Base-by-base conservation (phyloP, 64 coral and sea anemone genomes). In the Platygyra sinensis region DNA sequence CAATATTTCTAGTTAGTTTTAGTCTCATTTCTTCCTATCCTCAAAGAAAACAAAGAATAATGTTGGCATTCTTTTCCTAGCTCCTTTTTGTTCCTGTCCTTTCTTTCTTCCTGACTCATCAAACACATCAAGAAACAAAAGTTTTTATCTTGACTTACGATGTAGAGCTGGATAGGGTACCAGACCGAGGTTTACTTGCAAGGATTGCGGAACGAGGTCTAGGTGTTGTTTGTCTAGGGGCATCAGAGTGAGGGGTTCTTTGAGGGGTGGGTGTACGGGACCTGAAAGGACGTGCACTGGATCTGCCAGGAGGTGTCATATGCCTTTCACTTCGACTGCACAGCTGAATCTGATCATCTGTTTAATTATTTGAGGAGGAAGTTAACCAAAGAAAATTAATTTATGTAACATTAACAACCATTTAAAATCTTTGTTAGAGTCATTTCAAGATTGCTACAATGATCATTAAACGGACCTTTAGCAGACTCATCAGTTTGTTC, bases 131-230 rank as follows among this genome's bases (percentile, higher is more conserved):
- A 12, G 27, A 49, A 36, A 78, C 24, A 42, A 38, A 64, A 15
- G 19, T 11, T 71, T 72, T 71, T 24, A 75, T 75, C 29, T 7
- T 33, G 19, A 93, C 94, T 96, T 96, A 96, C 94, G 91, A 93
- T 27, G 76, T 82, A 31, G 91, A 96, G 72, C 91, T 96, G 59
- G 94, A 93, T 5, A 50, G 55, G 49, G 94, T 90, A 60, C 87
- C 91, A 29, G 91, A 90, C 62, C 73, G 67, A 80, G 91, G 83
- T 86, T 52, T 63, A 20, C 78, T 93, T 76, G 73, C 30, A 87
- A 79, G 39, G 61, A 52, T 67, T 27, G 75, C 62, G 30, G 84
- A 42, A 20, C 62, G 63, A 78, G 82, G 76, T 52, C 83, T 71
- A 64, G 87, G 67, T 86, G 91, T 93, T 92, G 19, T 83, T 87